A percentile compares a stretch with the other conserved stretches of the same genome.
phyloP scores from a whole-genome alignment of 2,888 invertebrate species.

The Hofmannophila pseudospretella region DNA sequence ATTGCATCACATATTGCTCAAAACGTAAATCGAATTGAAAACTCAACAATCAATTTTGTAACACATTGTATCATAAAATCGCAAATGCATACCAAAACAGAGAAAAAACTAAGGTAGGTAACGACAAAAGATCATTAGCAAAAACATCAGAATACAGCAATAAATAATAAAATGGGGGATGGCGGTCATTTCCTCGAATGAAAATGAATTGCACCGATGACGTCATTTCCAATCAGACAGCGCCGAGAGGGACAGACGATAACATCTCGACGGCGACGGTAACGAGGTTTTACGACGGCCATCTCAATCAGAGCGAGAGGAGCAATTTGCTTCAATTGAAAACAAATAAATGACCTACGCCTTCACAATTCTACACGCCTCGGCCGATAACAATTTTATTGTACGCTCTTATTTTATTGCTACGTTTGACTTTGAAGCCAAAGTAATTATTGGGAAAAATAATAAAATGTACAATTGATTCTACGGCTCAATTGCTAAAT shows the following conservation, averaged over 20 bases:
- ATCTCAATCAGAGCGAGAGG: conserved; percentile 51
- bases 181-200: neutral
- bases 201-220: conserved; percentile 8
- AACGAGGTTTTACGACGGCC: conserved; percentile 47
- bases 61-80: too few species aligned
- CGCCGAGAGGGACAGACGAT: conserved; percentile 23
- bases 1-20: too few species aligned
- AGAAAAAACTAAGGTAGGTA: too few species aligned
- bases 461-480: too few species aligned
- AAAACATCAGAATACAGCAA: neutral
- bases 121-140: too few species aligned
- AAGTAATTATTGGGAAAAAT: too few species aligned
- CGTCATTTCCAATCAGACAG: conserved; percentile 25
- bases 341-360: conserved; percentile 55
- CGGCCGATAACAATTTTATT: conserved; percentile 17
- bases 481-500: too few species aligned
- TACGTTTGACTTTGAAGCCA: neutral
- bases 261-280: conserved; percentile 35
- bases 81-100: too few species aligned
- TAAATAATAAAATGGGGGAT: too few species aligned
- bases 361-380: conserved; percentile 33
- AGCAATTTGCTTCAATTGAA: conserved; percentile 62
- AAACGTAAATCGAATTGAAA: too few species aligned
- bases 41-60: too few species aligned
- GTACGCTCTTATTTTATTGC: neutral